Evolutionary conservation across 2,113 vertebrate genomes (phyloP), one percentile per base, ranked within the genome.

Genomic region (Stercorarius parasiticus): DNA sequence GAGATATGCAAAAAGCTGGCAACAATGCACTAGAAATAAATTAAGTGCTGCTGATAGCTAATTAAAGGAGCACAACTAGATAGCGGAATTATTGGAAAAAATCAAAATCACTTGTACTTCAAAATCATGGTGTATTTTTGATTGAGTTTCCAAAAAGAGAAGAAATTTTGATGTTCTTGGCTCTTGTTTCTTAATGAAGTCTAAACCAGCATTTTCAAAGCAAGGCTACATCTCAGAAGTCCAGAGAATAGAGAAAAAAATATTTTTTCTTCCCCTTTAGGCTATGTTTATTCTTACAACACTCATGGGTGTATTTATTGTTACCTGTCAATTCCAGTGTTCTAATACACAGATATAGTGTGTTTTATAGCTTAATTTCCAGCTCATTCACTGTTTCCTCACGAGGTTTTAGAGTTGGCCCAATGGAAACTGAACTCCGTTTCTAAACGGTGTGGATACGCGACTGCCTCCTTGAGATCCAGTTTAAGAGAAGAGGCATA

Each of bases 21-120:
- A 59, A 92, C 55, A 84, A 67, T 76, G 10, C 17, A 18, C 18
- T 29, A 72, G 90, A 88, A 95, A 94, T 84, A 93, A 93, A 95
- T 88, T 47, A 96, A 93, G 69, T 67, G 76, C 38, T 86, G 56
- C 72, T 79, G 88, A 91, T 95, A 95, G 86, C 88, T 95, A 94
- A 93, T 96, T 95, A 93, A 88, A 95, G 69, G 36, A 59, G 38
- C 47, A 67, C 27, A 85, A 69, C 40, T 61, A 85, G 70, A 71
- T 79, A 91, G 72, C 20, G 74, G 76, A 95, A 86, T 77, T 93
- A 55, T 17, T 78, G 69, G 14, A 42, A 70, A 88, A 91, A 89
- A 86, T 86, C 38, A 59, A 71, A 93, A 88, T 81, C 55, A 71
- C 72, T 86, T 0, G 3, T 92, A 62, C 56, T 53, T 79, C 61